A percentile compares a stretch with the other conserved stretches of the same genome.
These are phyloP conservation scores for Sarcophaga caerulescens DNA, from an alignment of 2,888 invertebrate genomes.

Conservation along the genomic window DNA sequence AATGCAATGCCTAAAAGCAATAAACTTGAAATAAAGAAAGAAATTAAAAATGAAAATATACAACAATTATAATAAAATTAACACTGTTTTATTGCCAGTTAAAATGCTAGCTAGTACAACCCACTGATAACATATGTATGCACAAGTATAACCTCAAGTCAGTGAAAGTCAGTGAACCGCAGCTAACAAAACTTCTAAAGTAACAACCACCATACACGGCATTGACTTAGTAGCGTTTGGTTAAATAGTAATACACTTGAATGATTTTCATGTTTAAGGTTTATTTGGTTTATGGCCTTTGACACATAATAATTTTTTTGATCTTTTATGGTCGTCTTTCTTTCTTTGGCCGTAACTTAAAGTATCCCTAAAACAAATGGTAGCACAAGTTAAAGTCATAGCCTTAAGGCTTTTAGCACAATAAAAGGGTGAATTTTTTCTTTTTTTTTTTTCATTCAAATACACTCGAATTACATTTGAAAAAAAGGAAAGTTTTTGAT, in stretches of 20 bases:
- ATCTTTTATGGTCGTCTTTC: not conserved
- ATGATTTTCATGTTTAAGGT: slow-evolving; percentile 59
- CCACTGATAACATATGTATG: not conserved
- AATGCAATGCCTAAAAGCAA: not conserved
- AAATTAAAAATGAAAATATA: slow-evolving; percentile 5
- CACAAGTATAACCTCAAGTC: not conserved
- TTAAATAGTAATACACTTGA: slow-evolving; percentile 51
- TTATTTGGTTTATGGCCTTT: slow-evolving; percentile 61
- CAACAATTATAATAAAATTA: slow-evolving; percentile 64
- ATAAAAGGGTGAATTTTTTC: slow-evolving; percentile 7
- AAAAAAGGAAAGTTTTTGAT: slow-evolving; percentile 25
- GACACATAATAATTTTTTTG: slow-evolving; percentile 50
- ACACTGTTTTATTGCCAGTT: slow-evolving; percentile 53
- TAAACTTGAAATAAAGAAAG: not conserved
- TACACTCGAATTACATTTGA: not conserved
- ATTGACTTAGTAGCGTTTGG: not conserved
- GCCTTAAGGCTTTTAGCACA: slow-evolving; percentile 26
- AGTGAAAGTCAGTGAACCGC: slow-evolving; percentile 7
- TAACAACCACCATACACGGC: too few species aligned
- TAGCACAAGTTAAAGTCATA: slow-evolving; percentile 11
- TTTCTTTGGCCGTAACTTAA: not conserved
- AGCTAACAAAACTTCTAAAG: slow-evolving; percentile 4
- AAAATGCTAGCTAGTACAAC: slow-evolving; percentile 22
- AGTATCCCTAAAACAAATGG: too few species aligned
- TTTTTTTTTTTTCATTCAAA: not conserved